Evolutionary conservation across 2,113 vertebrate genomes (phyloP), one percentile per base, ranked within the genome.

Genomic region (Fukomys damarensis): DNA sequence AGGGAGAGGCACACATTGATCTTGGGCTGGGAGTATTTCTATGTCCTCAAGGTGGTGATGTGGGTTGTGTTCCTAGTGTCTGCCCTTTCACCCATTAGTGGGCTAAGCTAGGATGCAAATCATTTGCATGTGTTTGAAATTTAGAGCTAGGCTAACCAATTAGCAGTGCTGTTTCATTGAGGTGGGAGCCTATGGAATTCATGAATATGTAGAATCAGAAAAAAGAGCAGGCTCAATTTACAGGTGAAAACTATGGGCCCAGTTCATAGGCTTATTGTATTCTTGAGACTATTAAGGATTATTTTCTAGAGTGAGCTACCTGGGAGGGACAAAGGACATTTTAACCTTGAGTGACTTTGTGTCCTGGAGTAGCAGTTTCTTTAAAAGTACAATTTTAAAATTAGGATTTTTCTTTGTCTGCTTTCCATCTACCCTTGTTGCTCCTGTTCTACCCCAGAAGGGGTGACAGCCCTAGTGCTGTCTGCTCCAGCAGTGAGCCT

Each of bases 401-500:
- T 35, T 9, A 9, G 54, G 9, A 22, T 54, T 79, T 79, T 54
- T 7, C 30, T 54, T 49, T 35, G 49, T 79, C 49, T 79, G 46
- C 9, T 79, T 54, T 54, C 17, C 9, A 20, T 12, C 46, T 79
- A 3, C 13, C 76, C 12, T 79, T 8, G 52, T 10, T 30, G 30
- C 46, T 11, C 20, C 30, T 30, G 6, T 43, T 35, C 46, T 16
- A 7, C 43, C 46, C 52, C 7, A 43, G 30, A 86, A 43, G 12
- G 38, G 35, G 52, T 0, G 35, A 58, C 2, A 1, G 24, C 32
- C 19, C 46, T 16, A 6, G n/a, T 38, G 56, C 54, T 4, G 9
- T 10, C 4, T 11, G 20, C 14, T 20, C 14, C 16, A 1, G 65
- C 6, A 4, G 7, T 0, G 19, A 43, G 6, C 1, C 66, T 41